Percentiles rank a stretch among this genome's conserved stretches.
Conservation (phyloP, 2,113 vertebrate genomes). For the Tapirus terrestris region DNA sequence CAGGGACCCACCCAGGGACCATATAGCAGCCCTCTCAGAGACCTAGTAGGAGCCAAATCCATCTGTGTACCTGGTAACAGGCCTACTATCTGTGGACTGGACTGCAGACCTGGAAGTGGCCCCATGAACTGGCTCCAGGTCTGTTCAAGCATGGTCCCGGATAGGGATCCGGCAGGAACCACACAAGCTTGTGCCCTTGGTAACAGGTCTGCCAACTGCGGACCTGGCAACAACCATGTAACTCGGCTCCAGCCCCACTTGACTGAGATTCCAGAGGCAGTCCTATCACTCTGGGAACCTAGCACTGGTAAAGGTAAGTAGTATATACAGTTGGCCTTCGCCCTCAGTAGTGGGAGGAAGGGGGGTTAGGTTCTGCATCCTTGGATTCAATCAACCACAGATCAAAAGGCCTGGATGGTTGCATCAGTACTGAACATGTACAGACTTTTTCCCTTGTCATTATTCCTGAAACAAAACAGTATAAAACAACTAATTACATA, state of each 20-base stretch:
- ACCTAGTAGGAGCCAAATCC: neutral
- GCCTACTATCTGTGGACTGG: neutral
- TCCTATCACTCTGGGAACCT: neutral
- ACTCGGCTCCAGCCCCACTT: neutral
- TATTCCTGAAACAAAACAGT: no score
- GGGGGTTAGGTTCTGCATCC: no score
- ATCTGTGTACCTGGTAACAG: neutral
- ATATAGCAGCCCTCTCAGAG: neutral
- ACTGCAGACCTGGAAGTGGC: neutral
- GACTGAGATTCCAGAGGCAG: neutral
- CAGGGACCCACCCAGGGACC: no score
- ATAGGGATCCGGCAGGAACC: neutral
- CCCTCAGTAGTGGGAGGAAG: no score
- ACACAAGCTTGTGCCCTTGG: neutral
- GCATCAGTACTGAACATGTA: no score
- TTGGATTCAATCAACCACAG: no score
- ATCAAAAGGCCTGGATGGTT: no score
- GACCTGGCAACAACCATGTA: neutral
- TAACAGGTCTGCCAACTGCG: neutral
- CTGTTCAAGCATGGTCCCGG: neutral
- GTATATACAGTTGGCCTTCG: no score
- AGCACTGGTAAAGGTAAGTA: neutral
- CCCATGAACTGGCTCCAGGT: neutral
- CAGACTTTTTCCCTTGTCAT: no score
- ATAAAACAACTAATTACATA: no score